A percentile compares a stretch with the other conserved stretches of the same genome.
These are phyloP conservation scores for Isaurus tuberculatus DNA, from an alignment of 92 coral and sea anemone species.

Conservation along the genomic window DNA sequence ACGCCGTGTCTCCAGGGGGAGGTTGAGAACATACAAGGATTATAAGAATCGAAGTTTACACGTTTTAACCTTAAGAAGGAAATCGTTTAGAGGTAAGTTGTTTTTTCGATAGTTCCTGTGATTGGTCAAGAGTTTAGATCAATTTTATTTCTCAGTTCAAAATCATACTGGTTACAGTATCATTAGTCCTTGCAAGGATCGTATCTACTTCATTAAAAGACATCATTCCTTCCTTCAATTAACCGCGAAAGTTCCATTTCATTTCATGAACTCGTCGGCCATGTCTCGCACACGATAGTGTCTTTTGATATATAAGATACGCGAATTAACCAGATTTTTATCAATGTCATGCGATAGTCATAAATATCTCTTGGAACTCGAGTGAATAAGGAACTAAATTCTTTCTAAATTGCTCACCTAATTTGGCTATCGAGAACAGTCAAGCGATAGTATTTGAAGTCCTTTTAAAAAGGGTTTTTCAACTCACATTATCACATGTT, in stretches of 20 bases:
- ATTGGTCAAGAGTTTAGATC: neutral
- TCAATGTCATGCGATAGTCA: slow-evolving; percentile 22
- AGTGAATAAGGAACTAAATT: neutral
- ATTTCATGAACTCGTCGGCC: slow-evolving; percentile 14
- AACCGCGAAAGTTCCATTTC: neutral
- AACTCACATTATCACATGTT: no score
- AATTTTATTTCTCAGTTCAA: neutral
- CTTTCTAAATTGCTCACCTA: neutral
- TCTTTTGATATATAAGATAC: neutral
- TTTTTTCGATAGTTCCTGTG: neutral
- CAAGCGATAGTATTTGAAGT: no score
- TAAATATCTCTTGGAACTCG: neutral
- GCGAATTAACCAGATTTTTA: slow-evolving; percentile 19
- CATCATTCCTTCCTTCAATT: neutral
- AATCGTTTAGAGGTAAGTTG: neutral
- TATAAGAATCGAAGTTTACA: neutral
- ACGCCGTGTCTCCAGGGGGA: no score
- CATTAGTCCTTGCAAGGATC: neutral
- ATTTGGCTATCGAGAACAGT: neutral
- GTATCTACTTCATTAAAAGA: neutral
- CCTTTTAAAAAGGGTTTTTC: no score
- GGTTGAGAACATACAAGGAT: no score
- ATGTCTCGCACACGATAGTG: slow-evolving; percentile 8
- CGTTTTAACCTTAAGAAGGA: neutral
- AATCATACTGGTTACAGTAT: neutral